phyloP scores from a whole-genome alignment of 2,113 vertebrate genomes.

The Rhineura floridana region DNA sequence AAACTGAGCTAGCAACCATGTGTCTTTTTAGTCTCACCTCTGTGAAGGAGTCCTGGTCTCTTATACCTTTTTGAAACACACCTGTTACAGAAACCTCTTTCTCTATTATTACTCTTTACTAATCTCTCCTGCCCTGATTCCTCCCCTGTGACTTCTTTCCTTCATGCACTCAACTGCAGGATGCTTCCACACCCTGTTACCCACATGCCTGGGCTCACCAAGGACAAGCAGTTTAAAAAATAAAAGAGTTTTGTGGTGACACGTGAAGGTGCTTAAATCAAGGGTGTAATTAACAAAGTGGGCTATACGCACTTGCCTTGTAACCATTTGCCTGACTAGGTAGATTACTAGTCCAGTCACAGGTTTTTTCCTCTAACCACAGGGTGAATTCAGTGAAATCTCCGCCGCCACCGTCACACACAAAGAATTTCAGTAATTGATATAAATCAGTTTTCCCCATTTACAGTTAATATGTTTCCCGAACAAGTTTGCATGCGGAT shows the following conservation, averaged over 20 bases:
- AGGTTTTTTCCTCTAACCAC: neutral
- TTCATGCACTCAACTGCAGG: neutral
- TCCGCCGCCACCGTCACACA: neutral
- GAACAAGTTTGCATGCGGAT: neutral
- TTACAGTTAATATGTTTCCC: neutral
- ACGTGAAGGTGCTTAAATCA: neutral
- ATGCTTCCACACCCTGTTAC: too few relatives aligned
- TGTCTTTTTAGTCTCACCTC: neutral
- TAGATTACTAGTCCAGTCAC: neutral
- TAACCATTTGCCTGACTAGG: neutral
- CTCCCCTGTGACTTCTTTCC: neutral
- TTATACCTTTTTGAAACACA: neutral
- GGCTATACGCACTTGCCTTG: neutral
- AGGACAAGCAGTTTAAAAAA: neutral
- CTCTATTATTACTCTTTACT: neutral
- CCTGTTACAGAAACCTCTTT: neutral
- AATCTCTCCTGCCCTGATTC: neutral
- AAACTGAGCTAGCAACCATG: neutral
- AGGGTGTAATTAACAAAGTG: neutral
- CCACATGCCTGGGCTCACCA: neutral
- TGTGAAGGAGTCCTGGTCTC: neutral
- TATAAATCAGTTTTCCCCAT: neutral
- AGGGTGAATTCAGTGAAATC: neutral
- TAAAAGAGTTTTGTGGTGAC: neutral
- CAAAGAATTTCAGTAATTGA: neutral